Evolutionary conservation across 1,140 invertebrate species (phyloP).

Genomic region (Drosophila parabipectinata): DNA sequence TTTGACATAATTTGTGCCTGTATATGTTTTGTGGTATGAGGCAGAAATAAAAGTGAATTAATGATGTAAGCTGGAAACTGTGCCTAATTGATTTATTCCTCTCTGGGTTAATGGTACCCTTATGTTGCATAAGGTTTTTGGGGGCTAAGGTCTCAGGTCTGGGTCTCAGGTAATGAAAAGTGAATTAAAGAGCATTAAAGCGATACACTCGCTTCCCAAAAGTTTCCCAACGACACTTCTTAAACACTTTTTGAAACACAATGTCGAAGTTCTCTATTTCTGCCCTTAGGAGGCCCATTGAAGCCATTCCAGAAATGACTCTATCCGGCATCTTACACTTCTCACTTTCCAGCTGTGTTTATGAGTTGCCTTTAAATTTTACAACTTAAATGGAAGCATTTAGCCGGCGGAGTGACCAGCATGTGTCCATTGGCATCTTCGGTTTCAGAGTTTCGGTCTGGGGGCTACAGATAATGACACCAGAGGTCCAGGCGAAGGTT

Average conservation of each 20-base stretch:
- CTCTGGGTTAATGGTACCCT: constrained; percentile 26
- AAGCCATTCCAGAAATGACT: constrained; percentile 36
- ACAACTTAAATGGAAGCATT: constrained; percentile 66
- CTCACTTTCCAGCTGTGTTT: constrained; percentile 39
- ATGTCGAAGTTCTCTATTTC: background rate
- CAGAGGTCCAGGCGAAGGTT: background rate
- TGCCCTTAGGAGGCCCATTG: constrained; percentile 11
- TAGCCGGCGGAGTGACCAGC: constrained; percentile 59
- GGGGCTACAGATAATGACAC: constrained; percentile 44
- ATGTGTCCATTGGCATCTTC: constrained; percentile 47
- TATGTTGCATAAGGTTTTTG: constrained; percentile 19
- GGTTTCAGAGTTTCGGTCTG: constrained; percentile 11
- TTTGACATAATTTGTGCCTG: constrained; percentile 59
- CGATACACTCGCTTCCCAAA: background rate
- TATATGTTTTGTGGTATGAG: background rate
- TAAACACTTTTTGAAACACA: background rate
- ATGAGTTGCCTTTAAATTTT: constrained; percentile 75
- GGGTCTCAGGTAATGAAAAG: constrained; percentile 28
- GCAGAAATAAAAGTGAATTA: constrained; percentile 23
- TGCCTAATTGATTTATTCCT: constrained; percentile 50
- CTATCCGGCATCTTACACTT: constrained; percentile 21
- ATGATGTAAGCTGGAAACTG: constrained; percentile 50
- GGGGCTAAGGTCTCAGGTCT: constrained; percentile 17
- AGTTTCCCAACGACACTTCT: background rate
- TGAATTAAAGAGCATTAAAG: constrained; percentile 7